A percentile compares a stretch with the other conserved stretches of the same genome.
These are phyloP conservation scores for Physella acuta DNA, from an alignment of 1,140 invertebrate species.

Conservation along the genomic window DNA sequence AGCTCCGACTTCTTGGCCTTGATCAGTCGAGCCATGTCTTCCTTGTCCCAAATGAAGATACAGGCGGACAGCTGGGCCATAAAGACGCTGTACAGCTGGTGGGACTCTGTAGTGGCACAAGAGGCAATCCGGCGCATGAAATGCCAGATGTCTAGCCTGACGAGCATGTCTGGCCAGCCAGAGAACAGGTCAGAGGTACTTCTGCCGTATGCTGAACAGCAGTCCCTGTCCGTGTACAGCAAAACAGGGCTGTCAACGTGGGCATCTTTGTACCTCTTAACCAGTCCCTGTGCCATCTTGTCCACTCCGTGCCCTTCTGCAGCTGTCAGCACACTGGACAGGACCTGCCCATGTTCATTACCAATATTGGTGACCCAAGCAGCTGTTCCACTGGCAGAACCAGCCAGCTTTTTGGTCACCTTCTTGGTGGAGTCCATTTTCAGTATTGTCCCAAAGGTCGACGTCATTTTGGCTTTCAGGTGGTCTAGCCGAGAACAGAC, in stretches of 20 bases:
- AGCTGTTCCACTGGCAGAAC: constrained; percentile 22
- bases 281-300: background rate
- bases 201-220: too few relatives aligned
- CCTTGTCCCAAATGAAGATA: too few relatives aligned
- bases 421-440: constrained; percentile 43
- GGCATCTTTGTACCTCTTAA: background rate
- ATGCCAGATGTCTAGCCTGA: too few relatives aligned
- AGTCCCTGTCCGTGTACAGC: too few relatives aligned
- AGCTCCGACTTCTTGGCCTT: too few relatives aligned
- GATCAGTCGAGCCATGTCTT: too few relatives aligned
- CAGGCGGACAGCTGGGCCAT: too few relatives aligned
- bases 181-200: too few relatives aligned
- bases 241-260: background rate
- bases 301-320: constrained; percentile 18
- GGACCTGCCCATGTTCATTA: constrained; percentile 30
- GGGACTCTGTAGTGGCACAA: too few relatives aligned
- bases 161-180: too few relatives aligned
- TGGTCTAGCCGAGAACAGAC: constrained; percentile 29
- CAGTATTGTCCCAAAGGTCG: constrained; percentile 34
- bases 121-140: too few relatives aligned
- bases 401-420: constrained; percentile 26
- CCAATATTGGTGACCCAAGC: constrained; percentile 30
- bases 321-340: constrained; percentile 31
- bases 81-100: too few relatives aligned
- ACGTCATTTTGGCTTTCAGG: constrained; percentile 37